These are phyloP conservation scores for Sylvietta virens DNA, from an alignment of 2,113 vertebrate genomes.

Conservation along the genomic window DNA sequence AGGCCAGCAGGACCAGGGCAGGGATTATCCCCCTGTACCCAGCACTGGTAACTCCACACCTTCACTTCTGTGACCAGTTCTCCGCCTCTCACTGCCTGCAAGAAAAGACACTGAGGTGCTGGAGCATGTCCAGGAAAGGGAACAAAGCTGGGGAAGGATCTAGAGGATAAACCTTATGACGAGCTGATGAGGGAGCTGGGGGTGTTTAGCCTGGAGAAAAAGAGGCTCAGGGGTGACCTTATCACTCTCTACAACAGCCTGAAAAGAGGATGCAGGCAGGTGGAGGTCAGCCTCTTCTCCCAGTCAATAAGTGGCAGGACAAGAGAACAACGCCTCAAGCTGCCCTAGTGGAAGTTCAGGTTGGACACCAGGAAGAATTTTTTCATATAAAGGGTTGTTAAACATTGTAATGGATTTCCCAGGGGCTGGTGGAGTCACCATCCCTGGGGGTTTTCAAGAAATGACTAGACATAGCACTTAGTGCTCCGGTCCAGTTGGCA, in stretches of 20 bases:
- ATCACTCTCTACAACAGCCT: background rate
- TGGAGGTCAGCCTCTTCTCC: accelerated
- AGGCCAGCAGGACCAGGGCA: background rate
- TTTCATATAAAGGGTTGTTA: background rate
- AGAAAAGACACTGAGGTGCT: background rate
- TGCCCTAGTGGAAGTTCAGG: background rate
- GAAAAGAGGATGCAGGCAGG: background rate
- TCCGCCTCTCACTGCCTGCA: background rate
- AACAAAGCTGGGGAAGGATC: background rate
- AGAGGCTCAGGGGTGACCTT: background rate
- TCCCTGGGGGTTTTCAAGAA: background rate
- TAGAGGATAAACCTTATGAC: background rate
- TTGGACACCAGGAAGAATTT: background rate
- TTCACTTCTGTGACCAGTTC: background rate
- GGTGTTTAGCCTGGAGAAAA: background rate
- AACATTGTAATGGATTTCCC: background rate
- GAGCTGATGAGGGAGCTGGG: background rate
- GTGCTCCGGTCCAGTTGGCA: background rate
- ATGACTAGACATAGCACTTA: too few species aligned
- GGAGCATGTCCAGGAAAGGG: background rate
- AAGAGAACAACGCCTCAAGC: background rate
- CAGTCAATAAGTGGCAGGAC: background rate
- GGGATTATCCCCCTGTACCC: background rate
- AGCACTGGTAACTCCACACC: background rate
- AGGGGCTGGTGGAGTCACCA: background rate